Evolutionary conservation across 2,888 invertebrate genomes (phyloP).

Genomic region (Hypercompe scribonia): DNA sequence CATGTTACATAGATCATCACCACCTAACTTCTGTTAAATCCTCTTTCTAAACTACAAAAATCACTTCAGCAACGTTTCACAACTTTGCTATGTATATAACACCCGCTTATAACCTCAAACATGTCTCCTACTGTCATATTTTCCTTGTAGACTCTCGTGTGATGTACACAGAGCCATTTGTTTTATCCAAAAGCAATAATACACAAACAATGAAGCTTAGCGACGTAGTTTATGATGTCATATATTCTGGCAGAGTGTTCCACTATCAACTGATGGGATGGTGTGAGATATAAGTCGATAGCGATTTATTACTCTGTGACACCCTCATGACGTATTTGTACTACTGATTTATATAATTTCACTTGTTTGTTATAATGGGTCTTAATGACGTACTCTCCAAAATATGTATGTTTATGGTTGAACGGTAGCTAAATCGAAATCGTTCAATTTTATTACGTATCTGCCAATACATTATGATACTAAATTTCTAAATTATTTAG

Average conservation of each 20-base stretch:
- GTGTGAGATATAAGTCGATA: constrained; percentile 1
- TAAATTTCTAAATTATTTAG: neutral
- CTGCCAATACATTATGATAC: too few species aligned
- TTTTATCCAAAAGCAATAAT: constrained; percentile 67
- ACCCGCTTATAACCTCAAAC: neutral
- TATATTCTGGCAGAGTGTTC: constrained; percentile 65
- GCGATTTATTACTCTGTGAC: neutral
- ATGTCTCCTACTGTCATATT: constrained; percentile 19
- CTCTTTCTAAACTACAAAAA: neutral
- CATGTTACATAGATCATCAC: too few species aligned
- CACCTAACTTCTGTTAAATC: neutral
- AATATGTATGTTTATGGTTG: neutral
- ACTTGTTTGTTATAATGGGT: neutral
- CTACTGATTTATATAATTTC: neutral
- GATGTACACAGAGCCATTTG: constrained; percentile 50
- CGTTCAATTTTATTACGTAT: too few species aligned
- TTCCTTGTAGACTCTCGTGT: constrained; percentile 24
- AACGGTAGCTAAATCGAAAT: neutral
- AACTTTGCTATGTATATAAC: neutral
- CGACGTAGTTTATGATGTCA: constrained; percentile 68
- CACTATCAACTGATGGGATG: constrained; percentile 40
- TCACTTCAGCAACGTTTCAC: neutral
- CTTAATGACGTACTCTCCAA: neutral
- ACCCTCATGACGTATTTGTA: neutral
- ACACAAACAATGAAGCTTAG: constrained; percentile 67